These are phyloP conservation scores for Amphibalanus amphitrite DNA, from an alignment of 1,140 invertebrate species.

Conservation along the genomic window DNA sequence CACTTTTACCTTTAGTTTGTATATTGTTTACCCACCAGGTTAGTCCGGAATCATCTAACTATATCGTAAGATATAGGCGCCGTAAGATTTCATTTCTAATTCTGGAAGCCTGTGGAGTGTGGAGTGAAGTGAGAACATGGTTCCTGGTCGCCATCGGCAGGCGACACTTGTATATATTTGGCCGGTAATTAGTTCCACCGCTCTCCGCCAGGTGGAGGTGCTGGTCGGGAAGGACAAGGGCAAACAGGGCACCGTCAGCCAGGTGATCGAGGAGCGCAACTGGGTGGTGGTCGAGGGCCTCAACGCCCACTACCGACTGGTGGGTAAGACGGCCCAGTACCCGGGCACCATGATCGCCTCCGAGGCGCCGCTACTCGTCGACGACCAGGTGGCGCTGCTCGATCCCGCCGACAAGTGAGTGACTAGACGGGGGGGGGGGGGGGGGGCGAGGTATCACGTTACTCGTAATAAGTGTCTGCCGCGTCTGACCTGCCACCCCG, in stretches of 20 bases:
- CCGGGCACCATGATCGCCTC: constrained; percentile 20
- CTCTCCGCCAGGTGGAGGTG: constrained; percentile 48
- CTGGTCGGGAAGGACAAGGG: constrained; percentile 86
- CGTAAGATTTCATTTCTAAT: too few relatives aligned
- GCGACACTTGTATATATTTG: too few relatives aligned
- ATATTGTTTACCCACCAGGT: background rate
- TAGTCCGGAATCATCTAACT: too few relatives aligned
- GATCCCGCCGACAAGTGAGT: constrained; percentile 68
- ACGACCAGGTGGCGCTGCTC: constrained; percentile 61
- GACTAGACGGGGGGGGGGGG: constrained; percentile 4
- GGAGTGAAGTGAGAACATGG: too few relatives aligned
- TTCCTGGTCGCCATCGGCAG: too few relatives aligned
- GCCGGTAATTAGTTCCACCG: constrained; percentile 14
- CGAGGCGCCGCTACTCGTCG: constrained; percentile 45
- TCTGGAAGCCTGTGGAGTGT: too few relatives aligned
- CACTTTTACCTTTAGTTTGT: too few relatives aligned
- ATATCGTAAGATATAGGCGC: too few relatives aligned
- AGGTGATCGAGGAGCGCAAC: constrained; percentile 80
- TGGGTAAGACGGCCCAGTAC: constrained; percentile 37
- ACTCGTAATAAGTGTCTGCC: too few relatives aligned
- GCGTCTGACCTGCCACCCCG: too few relatives aligned
- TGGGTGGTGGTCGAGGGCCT: constrained; percentile 90
- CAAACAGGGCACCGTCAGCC: constrained; percentile 46
- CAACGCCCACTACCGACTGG: constrained; percentile 50
- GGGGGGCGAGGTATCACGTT: too few relatives aligned